A percentile compares a stretch with the other conserved stretches of the same genome.
phyloP scores from a whole-genome alignment of 2,113 vertebrate species.

The Noctilio leporinus region DNA sequence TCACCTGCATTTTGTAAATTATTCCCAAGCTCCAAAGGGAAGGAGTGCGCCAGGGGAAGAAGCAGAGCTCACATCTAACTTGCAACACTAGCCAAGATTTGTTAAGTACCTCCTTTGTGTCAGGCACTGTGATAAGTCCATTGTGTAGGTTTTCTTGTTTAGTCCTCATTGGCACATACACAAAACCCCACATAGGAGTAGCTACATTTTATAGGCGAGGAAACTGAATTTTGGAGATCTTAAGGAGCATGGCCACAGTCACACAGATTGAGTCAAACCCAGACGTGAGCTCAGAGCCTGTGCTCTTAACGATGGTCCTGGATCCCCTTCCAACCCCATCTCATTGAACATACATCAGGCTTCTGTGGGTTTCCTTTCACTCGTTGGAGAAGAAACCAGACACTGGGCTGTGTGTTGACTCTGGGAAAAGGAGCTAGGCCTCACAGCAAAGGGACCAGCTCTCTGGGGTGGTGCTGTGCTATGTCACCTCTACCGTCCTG shows the following conservation, averaged over 20 bases:
- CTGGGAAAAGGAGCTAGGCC: neutral
- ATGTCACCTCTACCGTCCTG: neutral
- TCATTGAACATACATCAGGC: neutral
- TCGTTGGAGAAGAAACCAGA: neutral
- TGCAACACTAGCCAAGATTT: neutral
- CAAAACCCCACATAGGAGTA: neutral
- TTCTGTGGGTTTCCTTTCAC: neutral
- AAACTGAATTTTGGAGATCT: neutral
- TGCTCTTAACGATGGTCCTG: neutral
- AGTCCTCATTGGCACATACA: neutral
- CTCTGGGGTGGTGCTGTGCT: neutral
- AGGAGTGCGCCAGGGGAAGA: neutral
- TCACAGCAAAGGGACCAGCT: neutral
- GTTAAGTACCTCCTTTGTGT: neutral
- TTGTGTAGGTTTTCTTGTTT: neutral
- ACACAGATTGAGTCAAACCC: neutral
- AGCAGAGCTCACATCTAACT: neutral
- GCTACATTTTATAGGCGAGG: neutral
- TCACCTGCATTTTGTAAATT: neutral
- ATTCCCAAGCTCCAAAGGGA: neutral
- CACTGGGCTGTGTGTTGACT: neutral
- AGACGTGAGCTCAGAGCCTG: neutral
- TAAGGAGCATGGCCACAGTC: neutral
- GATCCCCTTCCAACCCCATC: neutral
- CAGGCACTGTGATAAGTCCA: neutral